Evolutionary conservation across 2,888 invertebrate genomes (phyloP), one percentile per base, ranked within the genome.

Genomic region (Leptarthrus brevirostris): DNA sequence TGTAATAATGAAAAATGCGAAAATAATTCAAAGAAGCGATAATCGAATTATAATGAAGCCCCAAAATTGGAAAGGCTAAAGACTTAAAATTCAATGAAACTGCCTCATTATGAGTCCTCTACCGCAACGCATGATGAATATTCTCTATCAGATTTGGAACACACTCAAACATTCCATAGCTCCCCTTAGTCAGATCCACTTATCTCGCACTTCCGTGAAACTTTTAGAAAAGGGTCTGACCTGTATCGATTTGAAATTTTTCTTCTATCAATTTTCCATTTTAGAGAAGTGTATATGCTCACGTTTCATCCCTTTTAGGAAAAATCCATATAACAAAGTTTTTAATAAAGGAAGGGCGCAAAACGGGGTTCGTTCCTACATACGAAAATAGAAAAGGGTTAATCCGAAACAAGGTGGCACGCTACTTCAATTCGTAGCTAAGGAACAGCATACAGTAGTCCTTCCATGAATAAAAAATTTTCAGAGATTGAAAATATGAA

Each of bases 21-120:
- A 69, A 69, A 69, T 40, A 69, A 69, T 69, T 69, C 47, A 47
- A 18, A 18, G 30, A 22, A 16, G 49, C 26, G 66, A 26, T 70
- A 70, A 70, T 70, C 70, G 70, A 70, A 70, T 70, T 53, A 53
- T 70, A 70, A 70, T 70, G 70, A 53, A 22, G 10, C 36, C 22
- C 10, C 53, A 44, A 64, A 14, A n/a, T n/a, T 44, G 64, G 47
- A 22, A 1, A 12, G 40, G 40, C 40, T 40, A 2, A 12, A 12
- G 24, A 44, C 47, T 64, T 44, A 40, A 64, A 44, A 44, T 44
- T 64, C 44, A 64, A 64, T 44, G 24, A 36, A 44, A 44, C 6
- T 20, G 44, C 44, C 64, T 64, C 64, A 64, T 64, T 64, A 64
- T 34, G 56, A 20, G 24, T 40, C n/a, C n/a, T 47, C 16, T 16